Percentiles rank a stretch among this genome's conserved stretches.
phyloP scores from a whole-genome alignment of 2,888 invertebrate genomes.

The Eupithecia subfuscata region DNA sequence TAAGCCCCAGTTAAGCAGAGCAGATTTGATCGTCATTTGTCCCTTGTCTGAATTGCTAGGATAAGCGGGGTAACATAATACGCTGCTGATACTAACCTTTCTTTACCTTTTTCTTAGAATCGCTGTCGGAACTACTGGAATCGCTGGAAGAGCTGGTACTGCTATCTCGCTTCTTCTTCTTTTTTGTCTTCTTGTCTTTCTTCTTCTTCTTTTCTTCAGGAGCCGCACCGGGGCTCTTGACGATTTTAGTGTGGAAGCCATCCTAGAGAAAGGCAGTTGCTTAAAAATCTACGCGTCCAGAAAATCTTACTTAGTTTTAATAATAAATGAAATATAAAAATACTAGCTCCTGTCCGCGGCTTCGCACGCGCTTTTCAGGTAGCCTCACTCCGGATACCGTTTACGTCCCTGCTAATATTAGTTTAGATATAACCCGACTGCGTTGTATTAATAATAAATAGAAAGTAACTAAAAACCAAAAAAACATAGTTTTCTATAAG shows the following conservation, averaged over 20 bases:
- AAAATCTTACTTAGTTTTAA: not conserved
- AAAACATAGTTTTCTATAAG: not conserved
- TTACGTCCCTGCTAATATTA: no score
- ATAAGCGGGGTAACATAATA: not conserved
- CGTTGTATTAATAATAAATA: no score
- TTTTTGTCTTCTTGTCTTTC: conserved; percentile 73
- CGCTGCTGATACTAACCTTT: conserved; percentile 51
- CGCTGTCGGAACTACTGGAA: conserved; percentile 63
- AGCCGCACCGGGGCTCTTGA: conserved; percentile 54
- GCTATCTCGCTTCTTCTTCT: conserved; percentile 80
- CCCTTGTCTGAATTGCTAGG: not conserved
- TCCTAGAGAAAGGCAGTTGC: conserved; percentile 49
- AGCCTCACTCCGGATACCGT: no score
- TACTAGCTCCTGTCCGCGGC: no score
- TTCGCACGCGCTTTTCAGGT: no score
- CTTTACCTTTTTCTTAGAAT: conserved; percentile 84
- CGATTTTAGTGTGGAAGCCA: conserved; percentile 74
- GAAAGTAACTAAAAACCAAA: no score
- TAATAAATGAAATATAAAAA: no score
- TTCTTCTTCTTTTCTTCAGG: conserved; percentile 75
- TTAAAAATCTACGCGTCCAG: not conserved
- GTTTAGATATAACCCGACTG: no score
- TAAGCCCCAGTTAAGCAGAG: no score
- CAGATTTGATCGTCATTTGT: no score
- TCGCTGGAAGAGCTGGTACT: conserved; percentile 62